These are phyloP conservation scores for Mus pahari DNA, from an alignment of 2,113 vertebrate species.

Conservation along the genomic window DNA sequence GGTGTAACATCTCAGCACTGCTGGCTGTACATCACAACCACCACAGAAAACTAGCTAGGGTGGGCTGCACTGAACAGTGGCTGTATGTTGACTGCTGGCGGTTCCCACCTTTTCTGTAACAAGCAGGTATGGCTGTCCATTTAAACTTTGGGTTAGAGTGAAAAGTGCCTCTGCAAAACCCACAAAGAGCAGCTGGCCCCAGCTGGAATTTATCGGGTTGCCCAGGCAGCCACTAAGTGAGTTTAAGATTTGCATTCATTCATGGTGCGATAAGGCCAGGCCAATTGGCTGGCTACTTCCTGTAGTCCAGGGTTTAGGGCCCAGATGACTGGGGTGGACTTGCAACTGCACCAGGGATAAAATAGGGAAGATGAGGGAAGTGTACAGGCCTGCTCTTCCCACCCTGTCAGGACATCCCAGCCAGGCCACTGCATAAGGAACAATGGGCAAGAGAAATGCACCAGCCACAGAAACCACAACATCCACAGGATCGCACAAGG, in stretches of 20 bases:
- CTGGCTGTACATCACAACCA: not conserved
- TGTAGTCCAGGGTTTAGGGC: not conserved
- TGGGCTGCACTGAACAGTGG: too few relatives aligned
- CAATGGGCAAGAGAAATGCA: not conserved
- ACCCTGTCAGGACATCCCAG: not conserved
- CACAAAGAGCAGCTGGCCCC: not conserved
- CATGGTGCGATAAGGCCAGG: slow-evolving; percentile 42
- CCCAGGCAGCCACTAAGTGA: slow-evolving; percentile 49
- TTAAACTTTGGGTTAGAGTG: not conserved
- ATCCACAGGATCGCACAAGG: not conserved
- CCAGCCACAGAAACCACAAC: not conserved
- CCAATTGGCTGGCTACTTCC: not conserved
- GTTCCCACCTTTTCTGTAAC: not conserved
- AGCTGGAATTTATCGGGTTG: slow-evolving; percentile 64
- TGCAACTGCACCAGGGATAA: not conserved
- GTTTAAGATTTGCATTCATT: slow-evolving; percentile 60
- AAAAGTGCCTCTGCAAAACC: slow-evolving; percentile 8
- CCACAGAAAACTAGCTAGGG: not conserved
- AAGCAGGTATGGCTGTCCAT: not conserved
- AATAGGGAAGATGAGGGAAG: too few relatives aligned
- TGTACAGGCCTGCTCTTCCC: not conserved
- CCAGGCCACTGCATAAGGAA: not conserved
- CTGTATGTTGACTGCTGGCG: not conserved
- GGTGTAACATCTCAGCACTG: not conserved
- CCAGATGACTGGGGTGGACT: not conserved